Conservation (phyloP, 2,797 vertebrate species). For the Hephaestus fuliginosus region DNA sequence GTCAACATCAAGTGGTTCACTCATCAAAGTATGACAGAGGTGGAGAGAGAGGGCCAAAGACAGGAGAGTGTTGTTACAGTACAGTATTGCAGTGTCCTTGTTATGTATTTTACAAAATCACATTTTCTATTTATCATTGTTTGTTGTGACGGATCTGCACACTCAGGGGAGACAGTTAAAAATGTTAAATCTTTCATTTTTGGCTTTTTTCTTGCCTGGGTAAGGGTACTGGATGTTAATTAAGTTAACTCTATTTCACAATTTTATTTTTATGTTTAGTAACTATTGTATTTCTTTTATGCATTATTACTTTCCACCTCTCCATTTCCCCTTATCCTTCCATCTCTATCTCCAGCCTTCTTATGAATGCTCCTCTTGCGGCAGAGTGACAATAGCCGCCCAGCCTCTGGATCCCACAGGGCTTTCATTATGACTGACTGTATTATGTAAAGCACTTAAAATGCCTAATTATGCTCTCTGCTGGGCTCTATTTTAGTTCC, state of each 20-base stretch:
- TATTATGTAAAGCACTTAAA: slow-evolving; percentile 86
- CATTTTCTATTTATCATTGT: slow-evolving; percentile 51
- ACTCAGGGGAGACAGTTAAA: slow-evolving; percentile 27
- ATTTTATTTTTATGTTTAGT: slow-evolving; percentile 43
- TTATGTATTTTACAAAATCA: slow-evolving; percentile 48
- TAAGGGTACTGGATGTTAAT: slow-evolving; percentile 60
- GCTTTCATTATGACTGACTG: slow-evolving; percentile 81
- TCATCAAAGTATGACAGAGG: slow-evolving; percentile 53
- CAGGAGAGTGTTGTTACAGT: slow-evolving; percentile 9
- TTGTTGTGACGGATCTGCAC: slow-evolving; percentile 32
- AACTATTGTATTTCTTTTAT: slow-evolving; percentile 23
- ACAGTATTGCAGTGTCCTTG: slow-evolving; percentile 17
- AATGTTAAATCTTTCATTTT: slow-evolving; percentile 43
- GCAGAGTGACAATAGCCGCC: slow-evolving; percentile 77
- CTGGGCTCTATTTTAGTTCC: slow-evolving; percentile 83
- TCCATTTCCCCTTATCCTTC: slow-evolving; percentile 50
- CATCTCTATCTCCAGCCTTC: slow-evolving; percentile 56
- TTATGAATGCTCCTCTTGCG: slow-evolving; percentile 60
- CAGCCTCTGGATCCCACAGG: slow-evolving; percentile 72
- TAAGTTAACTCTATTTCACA: slow-evolving; percentile 29
- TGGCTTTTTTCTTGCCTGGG: slow-evolving; percentile 13
- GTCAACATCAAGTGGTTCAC: slow-evolving; percentile 75
- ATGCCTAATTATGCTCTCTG: slow-evolving; percentile 84
- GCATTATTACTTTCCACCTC: slow-evolving; percentile 41
- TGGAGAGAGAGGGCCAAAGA: slow-evolving; percentile 11